A percentile compares a stretch with the other conserved stretches of the same genome.
These are phyloP conservation scores for Nematopogon swammerdamellus DNA, from an alignment of 2,888 invertebrate species.

Conservation along the genomic window DNA sequence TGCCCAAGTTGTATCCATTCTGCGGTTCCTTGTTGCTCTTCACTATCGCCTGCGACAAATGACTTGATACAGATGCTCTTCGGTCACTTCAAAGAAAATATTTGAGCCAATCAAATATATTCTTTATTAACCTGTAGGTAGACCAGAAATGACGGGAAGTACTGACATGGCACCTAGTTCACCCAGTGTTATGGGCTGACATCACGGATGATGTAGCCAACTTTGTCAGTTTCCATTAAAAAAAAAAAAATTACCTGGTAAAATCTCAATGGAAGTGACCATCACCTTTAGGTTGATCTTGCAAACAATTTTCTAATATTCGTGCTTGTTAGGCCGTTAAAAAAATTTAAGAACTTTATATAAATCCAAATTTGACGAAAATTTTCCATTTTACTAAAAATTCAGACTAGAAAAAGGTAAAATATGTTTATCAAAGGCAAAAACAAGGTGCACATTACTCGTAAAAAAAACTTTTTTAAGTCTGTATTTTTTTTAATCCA, in stretches of 20 bases:
- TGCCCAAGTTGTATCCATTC: constrained; percentile 19
- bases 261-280: not conserved
- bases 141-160: not conserved
- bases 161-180: no score
- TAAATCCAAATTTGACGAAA: not conserved
- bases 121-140: constrained; percentile 16
- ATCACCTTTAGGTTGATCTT: no score
- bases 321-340: no score
- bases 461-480: not conserved
- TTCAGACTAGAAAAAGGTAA: not conserved
- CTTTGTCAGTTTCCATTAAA: no score
- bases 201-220: no score
- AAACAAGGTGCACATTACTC: not conserved
- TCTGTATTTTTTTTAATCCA: no score
- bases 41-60: constrained; percentile 10
- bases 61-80: no score
- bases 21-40: constrained; percentile 5
- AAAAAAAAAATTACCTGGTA: not conserved
- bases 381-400: not conserved
- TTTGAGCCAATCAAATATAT: constrained; percentile 21
- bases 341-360: no score
- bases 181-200: no score
- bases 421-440: not conserved
- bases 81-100: not conserved
- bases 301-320: no score